phyloP scores from a whole-genome alignment of 2,888 invertebrate genomes.

The Acanthosepion esculentum region DNA sequence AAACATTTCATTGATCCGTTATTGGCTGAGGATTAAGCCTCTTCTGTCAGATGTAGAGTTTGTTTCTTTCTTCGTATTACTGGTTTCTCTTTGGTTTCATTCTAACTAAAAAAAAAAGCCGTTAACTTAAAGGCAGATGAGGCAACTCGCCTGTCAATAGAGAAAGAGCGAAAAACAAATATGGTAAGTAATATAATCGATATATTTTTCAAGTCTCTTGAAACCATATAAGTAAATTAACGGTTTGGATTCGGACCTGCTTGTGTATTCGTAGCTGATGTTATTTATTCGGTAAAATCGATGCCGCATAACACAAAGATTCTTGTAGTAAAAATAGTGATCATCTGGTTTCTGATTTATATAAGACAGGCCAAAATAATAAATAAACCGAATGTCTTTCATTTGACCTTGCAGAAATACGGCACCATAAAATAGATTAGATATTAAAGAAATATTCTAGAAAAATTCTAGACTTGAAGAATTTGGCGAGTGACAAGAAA shows the following conservation, averaged over 20 bases:
- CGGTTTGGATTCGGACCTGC: background rate
- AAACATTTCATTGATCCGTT: constrained; percentile 33
- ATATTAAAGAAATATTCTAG: too few relatives aligned
- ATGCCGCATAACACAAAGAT: background rate
- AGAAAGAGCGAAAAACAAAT: background rate
- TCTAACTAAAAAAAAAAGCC: background rate
- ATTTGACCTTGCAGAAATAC: too few relatives aligned
- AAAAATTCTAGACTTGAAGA: too few relatives aligned
- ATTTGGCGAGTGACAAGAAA: too few relatives aligned
- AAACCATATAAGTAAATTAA: background rate
- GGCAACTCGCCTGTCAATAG: background rate
- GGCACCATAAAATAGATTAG: too few relatives aligned
- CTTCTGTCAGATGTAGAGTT: background rate
- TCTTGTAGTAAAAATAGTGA: too few relatives aligned
- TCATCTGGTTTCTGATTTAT: too few relatives aligned
- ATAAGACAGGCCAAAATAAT: too few relatives aligned
- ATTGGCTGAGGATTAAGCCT: background rate
- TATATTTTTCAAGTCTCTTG: background rate
- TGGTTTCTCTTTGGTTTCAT: background rate
- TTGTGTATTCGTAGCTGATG: background rate
- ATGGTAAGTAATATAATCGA: background rate
- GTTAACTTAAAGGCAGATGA: background rate
- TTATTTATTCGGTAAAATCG: background rate
- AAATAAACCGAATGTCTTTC: too few relatives aligned
- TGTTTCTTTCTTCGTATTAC: constrained; percentile 8